phyloP scores from a whole-genome alignment of 2,113 vertebrate genomes.

The Mastomys coucha region DNA sequence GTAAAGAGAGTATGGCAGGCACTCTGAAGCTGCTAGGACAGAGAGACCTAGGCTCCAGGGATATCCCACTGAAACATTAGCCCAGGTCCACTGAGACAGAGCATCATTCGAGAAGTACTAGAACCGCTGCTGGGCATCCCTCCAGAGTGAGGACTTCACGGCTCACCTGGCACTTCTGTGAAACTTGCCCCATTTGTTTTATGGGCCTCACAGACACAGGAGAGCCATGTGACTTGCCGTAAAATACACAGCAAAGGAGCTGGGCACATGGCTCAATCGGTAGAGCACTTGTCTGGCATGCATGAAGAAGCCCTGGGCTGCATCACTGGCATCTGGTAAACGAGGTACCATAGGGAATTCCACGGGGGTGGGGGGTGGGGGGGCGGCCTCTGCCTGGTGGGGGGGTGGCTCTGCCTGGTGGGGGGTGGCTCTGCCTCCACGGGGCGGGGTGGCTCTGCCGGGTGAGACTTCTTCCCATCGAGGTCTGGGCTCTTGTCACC shows the following conservation, averaged over 20 bases:
- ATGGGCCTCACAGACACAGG: background rate
- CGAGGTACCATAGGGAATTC: background rate
- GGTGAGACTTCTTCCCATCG: fast-evolving
- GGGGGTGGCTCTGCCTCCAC: background rate
- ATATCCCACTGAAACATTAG: background rate
- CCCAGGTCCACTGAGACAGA: background rate
- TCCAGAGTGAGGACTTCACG: too few species aligned
- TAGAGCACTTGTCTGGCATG: background rate
- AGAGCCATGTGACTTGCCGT: background rate
- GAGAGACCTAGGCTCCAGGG: background rate
- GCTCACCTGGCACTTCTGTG: background rate
- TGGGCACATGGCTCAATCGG: background rate
- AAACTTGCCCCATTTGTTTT: background rate
- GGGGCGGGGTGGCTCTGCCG: background rate
- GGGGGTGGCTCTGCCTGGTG: fast-evolving
- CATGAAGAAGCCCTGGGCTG: background rate
- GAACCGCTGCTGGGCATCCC: background rate
- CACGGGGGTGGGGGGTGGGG: background rate
- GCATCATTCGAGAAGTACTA: background rate
- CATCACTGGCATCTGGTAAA: background rate
- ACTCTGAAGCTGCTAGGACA: background rate
- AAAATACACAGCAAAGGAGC: background rate
- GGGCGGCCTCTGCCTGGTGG: background rate
- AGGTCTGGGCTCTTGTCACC: background rate
- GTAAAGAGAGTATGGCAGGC: background rate